Conservation (phyloP, 2,113 vertebrate species). For the Sisor rabdophorus region DNA sequence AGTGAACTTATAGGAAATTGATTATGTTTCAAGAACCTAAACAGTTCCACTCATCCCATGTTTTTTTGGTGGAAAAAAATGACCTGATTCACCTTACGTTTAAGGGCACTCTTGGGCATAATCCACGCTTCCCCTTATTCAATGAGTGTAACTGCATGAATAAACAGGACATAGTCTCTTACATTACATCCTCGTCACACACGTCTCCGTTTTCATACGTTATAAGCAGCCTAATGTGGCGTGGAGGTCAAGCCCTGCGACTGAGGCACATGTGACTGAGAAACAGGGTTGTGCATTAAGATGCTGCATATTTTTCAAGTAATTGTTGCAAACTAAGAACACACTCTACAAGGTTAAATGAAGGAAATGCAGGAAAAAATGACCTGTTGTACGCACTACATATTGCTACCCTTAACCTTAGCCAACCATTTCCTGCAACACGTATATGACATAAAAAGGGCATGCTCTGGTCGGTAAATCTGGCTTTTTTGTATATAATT, state of each 20-base stretch:
- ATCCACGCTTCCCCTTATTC: conserved; percentile 1
- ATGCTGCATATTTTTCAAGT: background rate
- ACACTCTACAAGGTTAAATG: background rate
- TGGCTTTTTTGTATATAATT: conserved; percentile 18
- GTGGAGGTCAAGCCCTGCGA: conserved; percentile 23
- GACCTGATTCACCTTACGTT: background rate
- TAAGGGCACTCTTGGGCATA: background rate
- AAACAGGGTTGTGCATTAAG: conserved; percentile 9
- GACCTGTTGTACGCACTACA: conserved; percentile 1
- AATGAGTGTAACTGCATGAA: background rate
- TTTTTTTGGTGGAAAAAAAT: background rate
- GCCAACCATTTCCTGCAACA: conserved; percentile 7
- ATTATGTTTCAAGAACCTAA: background rate
- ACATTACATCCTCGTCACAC: conserved; percentile 38
- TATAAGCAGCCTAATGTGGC: conserved; percentile 33
- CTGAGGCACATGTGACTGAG: background rate
- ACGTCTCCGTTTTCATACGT: conserved; percentile 34
- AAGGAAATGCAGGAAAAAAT: conserved; percentile 10
- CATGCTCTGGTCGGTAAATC: background rate
- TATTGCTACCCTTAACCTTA: conserved; percentile 14
- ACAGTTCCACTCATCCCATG: background rate
- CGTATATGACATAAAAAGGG: conserved; percentile 7
- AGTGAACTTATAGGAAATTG: background rate
- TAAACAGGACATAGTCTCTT: background rate
- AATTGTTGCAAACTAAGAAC: conserved; percentile 10